Conservation (phyloP, 2,888 invertebrate genomes). For the Carterocephalus palaemon region DNA sequence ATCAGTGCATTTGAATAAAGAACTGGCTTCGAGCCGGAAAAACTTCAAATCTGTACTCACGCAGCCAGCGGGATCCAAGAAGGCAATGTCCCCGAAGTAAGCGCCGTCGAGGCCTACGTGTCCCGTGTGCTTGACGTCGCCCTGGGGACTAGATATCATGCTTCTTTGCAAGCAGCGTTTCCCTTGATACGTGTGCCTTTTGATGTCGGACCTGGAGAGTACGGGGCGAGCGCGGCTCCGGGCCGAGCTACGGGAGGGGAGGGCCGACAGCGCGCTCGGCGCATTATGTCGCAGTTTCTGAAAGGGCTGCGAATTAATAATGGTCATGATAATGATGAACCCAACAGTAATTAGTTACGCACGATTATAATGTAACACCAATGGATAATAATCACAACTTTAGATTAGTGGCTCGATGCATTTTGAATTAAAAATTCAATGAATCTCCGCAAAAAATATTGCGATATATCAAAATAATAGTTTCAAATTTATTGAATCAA, state of each 20-base stretch:
- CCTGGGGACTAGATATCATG: conserved; percentile 98
- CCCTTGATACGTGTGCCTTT: conserved; percentile 70
- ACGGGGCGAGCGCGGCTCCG: conserved; percentile 56
- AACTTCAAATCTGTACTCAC: conserved; percentile 46
- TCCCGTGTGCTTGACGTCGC: conserved; percentile 95
- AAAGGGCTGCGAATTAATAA: conserved; percentile 34
- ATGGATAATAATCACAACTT: background rate
- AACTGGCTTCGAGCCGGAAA: too few species aligned
- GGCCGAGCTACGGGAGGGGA: conserved; percentile 44
- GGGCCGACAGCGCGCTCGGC: conserved; percentile 53
- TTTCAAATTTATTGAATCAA: too few species aligned
- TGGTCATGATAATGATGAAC: conserved; percentile 13
- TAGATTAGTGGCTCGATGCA: background rate
- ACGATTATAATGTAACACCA: background rate
- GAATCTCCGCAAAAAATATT: too few species aligned
- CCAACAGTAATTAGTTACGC: conserved; percentile 13
- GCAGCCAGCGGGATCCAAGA: conserved; percentile 68
- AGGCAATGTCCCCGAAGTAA: conserved; percentile 95
- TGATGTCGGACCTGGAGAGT: conserved; percentile 72
- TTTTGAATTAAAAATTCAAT: too few species aligned
- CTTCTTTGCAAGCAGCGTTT: conserved; percentile 87
- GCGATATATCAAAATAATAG: too few species aligned
- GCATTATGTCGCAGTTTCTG: conserved; percentile 27
- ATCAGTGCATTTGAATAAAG: too few species aligned
- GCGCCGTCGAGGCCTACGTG: conserved; percentile 98